Base-by-base conservation (phyloP, 2,888 invertebrate species). In the Junonia oenone region DNA sequence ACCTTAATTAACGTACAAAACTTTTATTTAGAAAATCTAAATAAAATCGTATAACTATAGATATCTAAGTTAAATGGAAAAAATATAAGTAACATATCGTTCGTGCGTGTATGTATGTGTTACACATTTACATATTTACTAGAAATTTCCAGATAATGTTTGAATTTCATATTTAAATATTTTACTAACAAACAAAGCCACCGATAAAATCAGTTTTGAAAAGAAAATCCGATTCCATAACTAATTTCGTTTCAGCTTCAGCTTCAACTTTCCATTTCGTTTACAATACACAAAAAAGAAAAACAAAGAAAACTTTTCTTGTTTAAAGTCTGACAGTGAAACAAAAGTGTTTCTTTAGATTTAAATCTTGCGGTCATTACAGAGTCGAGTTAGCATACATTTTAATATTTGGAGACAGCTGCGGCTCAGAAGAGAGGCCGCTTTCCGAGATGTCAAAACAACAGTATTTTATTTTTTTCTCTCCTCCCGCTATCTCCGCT, bases 281-380 rank as follows among this genome's bases (percentile, higher is more conserved):
- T 53, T 40, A 46, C 47, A 43, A 57, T 50, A 53, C 52, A 27
- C 35, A 43, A 61, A 63, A 37, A 59, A 47, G 38, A 57, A 63
- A 59, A 59, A 58, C 45, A 56, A 56, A 63, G 59, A 52, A 55
- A 83, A 81, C 68, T 81, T 82, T 79, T 73, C 78, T 76, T 81
- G 75, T 83, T 79, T 72, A 76, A 67, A 78, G 71, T 78, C 70
- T 56, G 68, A 69, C 66, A 62, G 61, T 59, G 68, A 66, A 63
- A 68, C 68, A 69, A 78, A 78, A 75, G 74, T 71, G 72, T 69
- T 70, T 62, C 69, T 72, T 69, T 66, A 76, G 75, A 83, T 83
- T 82, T 77, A 78, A 81, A 83, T 59, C 73, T 78, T 64, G 73
- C 56, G 78, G 81, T 81, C 83, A 83, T 84, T 85, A 81, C 77